A percentile compares a stretch with the other conserved stretches of the same genome.
phyloP scores from a whole-genome alignment of 2,113 vertebrate genomes.

The Odontophorus gujanensis region DNA sequence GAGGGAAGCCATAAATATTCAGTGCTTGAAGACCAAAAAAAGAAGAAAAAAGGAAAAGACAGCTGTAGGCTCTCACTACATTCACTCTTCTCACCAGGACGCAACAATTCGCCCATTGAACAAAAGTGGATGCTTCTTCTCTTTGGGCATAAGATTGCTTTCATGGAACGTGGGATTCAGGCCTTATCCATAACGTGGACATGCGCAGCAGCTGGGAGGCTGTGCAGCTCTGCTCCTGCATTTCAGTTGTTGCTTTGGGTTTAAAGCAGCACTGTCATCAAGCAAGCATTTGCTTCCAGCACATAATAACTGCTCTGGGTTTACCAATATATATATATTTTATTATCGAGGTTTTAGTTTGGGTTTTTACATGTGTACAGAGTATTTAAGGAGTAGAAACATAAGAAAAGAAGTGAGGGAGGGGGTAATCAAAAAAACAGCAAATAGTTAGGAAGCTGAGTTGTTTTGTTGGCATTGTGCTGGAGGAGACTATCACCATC shows the following conservation, averaged over 20 bases:
- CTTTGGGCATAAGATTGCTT: not conserved
- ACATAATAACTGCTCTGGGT: conserved; percentile 55
- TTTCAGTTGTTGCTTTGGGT: not conserved
- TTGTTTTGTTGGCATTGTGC: conserved; percentile 9
- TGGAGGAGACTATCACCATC: conserved; percentile 24
- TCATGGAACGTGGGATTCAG: not conserved
- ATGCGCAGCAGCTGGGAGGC: not conserved
- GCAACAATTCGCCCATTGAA: not conserved
- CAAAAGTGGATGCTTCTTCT: not conserved
- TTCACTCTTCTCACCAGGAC: not conserved
- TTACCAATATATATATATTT: conserved; percentile 14
- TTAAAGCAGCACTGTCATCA: not conserved
- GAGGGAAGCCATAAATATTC: not conserved
- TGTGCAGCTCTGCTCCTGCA: not conserved
- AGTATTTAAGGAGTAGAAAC: conserved; percentile 42
- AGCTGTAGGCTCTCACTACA: not conserved
- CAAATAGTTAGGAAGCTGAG: not conserved
- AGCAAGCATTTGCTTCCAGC: conserved; percentile 38
- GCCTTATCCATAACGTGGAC: not conserved
- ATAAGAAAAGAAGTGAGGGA: conserved; percentile 32
- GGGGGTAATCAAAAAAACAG: conserved; percentile 32
- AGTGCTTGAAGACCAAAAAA: not conserved
- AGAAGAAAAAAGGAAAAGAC: not conserved
- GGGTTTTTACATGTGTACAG: conserved; percentile 75
- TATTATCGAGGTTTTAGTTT: conserved; percentile 71